phyloP scores from a whole-genome alignment of 2,888 invertebrate species.

The Dicyrtoma fusca region DNA sequence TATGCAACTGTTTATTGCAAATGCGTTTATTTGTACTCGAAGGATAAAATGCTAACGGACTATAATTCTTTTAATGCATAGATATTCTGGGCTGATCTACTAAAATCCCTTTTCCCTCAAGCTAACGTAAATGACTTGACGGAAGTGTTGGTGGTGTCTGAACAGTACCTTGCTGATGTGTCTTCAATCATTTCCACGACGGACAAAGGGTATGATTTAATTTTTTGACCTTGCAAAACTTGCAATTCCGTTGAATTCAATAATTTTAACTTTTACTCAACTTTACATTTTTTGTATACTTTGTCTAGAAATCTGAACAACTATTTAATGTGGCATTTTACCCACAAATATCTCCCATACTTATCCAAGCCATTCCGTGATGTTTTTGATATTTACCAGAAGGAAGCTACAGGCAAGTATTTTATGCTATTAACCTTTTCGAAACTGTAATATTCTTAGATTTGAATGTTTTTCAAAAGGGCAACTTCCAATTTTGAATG shows the following conservation, averaged over 20 bases:
- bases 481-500: too few species aligned
- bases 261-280: background rate
- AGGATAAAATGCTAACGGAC: background rate
- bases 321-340: conserved; percentile 67
- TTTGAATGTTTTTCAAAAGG: too few species aligned
- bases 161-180: conserved; percentile 64
- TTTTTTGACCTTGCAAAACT: too few species aligned
- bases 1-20: conserved; percentile 54
- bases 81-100: conserved; percentile 60
- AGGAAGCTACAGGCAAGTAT: conserved; percentile 55
- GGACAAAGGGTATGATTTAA: conserved; percentile 60
- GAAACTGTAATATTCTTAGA: too few species aligned
- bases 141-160: conserved; percentile 63
- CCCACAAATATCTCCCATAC: conserved; percentile 64
- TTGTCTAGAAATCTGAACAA: conserved; percentile 64
- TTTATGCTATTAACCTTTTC: too few species aligned
- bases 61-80: conserved; percentile 9
- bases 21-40: background rate
- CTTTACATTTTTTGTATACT: background rate
- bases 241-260: conserved; percentile 29
- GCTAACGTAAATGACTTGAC: conserved; percentile 63
- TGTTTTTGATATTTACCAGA: conserved; percentile 56
- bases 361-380: conserved; percentile 61
- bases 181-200: conserved; percentile 64
- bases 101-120: conserved; percentile 63